A percentile compares a stretch with the other conserved stretches of the same genome.
phyloP scores from a whole-genome alignment of 2,888 invertebrate species.

The Dryococelus australis region DNA sequence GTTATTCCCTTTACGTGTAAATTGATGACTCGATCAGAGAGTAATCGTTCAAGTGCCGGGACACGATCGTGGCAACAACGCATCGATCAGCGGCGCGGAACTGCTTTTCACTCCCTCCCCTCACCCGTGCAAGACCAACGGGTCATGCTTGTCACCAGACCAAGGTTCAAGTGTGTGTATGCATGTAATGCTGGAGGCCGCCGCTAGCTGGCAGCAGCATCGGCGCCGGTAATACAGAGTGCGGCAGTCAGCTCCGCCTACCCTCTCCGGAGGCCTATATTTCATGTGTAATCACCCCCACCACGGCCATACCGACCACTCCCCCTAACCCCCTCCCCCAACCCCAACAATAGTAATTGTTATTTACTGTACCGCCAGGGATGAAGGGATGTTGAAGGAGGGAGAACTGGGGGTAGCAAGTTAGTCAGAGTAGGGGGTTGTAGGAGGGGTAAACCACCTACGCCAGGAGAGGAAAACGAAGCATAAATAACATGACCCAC shows the following conservation, averaged over 20 bases:
- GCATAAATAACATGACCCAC: background rate
- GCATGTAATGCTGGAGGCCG: background rate
- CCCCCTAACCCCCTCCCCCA: background rate
- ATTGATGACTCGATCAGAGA: no score
- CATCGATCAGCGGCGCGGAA: background rate
- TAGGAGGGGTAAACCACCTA: no score
- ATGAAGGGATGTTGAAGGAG: background rate
- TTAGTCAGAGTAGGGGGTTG: background rate
- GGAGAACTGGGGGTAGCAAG: background rate
- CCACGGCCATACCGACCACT: background rate
- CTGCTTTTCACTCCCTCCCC: no score
- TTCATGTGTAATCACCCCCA: slow-evolving; percentile 16
- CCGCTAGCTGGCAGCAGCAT: background rate
- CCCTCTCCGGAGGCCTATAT: slow-evolving; percentile 3
- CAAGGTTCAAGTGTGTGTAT: background rate
- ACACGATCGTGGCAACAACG: background rate
- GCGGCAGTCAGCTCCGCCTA: background rate
- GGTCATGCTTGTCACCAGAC: background rate
- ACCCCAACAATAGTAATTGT: background rate
- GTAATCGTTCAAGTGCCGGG: no score
- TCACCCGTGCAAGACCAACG: background rate
- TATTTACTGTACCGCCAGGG: slow-evolving; percentile 6
- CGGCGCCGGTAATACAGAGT: slow-evolving; percentile 5
- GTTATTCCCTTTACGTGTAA: no score
- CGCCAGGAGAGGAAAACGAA: background rate